Evolutionary conservation across 2,797 vertebrate species (phyloP).

Genomic region (Lacerta agilis): DNA sequence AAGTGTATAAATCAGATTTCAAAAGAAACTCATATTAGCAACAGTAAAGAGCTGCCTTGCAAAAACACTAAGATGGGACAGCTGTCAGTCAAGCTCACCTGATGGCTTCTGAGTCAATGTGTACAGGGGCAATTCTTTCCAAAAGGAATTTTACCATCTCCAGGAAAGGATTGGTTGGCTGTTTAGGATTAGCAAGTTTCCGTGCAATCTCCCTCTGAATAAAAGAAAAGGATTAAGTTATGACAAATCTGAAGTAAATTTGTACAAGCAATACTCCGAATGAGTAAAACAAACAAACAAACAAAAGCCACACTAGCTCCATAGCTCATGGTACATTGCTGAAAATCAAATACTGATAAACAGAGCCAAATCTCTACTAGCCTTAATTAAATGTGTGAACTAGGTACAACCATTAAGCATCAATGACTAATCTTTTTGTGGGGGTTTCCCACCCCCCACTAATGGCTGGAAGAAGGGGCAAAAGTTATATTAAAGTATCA

Average conservation of each 20-base stretch:
- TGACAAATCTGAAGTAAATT: not conserved
- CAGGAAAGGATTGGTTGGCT: constrained; percentile 98
- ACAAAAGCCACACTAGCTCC: not conserved
- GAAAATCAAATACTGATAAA: not conserved
- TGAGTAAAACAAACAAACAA: not conserved
- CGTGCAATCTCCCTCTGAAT: constrained; percentile 95
- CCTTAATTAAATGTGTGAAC: not conserved
- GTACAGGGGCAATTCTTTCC: constrained; percentile 98
- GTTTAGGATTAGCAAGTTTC: constrained; percentile 98
- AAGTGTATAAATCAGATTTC: not conserved
- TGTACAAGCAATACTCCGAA: not conserved
- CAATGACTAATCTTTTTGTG: not conserved
- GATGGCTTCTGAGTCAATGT: constrained; percentile 99
- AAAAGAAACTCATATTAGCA: not conserved
- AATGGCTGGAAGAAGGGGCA: not conserved
- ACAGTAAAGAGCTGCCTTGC: not conserved
- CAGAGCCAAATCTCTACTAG: not conserved
- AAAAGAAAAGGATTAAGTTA: constrained; percentile 44
- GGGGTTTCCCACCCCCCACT: not conserved
- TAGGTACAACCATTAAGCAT: not conserved
- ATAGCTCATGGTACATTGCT: not conserved
- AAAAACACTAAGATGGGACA: not conserved
- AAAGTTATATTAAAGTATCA: too few relatives aligned
- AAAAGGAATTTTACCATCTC: constrained; percentile 99
- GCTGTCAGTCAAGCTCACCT: constrained; percentile 79